Conservation (phyloP, 2,888 invertebrate genomes). For the Halictus ligatus region DNA sequence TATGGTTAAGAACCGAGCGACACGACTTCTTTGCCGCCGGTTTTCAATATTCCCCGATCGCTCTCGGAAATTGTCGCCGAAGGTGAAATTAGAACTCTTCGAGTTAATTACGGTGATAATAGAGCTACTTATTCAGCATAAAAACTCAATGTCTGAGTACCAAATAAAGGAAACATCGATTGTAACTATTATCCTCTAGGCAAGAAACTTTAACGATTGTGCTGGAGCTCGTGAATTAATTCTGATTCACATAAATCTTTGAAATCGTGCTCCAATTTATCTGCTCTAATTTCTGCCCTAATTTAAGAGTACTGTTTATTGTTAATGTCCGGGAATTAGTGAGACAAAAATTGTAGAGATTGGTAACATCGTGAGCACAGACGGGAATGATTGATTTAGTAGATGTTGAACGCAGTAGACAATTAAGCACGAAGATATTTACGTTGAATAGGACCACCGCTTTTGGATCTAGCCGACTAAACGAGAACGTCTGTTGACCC, state of each 20-base stretch:
- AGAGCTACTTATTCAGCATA: not conserved
- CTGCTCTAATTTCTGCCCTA: not conserved
- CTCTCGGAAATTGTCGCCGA: slow-evolving; percentile 24
- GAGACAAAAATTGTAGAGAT: no score
- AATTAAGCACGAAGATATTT: slow-evolving; percentile 8
- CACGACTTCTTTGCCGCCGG: slow-evolving; percentile 33
- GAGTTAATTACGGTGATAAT: slow-evolving; percentile 22
- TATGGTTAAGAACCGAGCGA: slow-evolving; percentile 76
- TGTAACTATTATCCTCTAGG: not conserved
- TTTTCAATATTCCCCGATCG: slow-evolving; percentile 55
- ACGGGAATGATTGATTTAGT: no score
- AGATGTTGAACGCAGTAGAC: not conserved
- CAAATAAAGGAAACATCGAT: not conserved
- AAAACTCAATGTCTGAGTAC: not conserved
- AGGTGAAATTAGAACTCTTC: slow-evolving; percentile 27
- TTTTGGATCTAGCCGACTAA: slow-evolving; percentile 47
- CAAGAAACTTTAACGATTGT: not conserved
- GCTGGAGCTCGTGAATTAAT: not conserved
- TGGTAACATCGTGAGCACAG: no score
- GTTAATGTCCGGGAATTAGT: no score
- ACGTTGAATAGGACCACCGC: not conserved
- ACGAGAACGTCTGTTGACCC: slow-evolving; percentile 64
- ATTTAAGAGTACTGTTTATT: not conserved
- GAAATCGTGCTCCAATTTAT: not conserved
- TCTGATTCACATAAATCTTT: not conserved